A percentile compares a stretch with the other conserved stretches of the same genome.
Evolutionary conservation across 1,140 invertebrate genomes (phyloP).

Genomic region (Calliphora vicina): DNA sequence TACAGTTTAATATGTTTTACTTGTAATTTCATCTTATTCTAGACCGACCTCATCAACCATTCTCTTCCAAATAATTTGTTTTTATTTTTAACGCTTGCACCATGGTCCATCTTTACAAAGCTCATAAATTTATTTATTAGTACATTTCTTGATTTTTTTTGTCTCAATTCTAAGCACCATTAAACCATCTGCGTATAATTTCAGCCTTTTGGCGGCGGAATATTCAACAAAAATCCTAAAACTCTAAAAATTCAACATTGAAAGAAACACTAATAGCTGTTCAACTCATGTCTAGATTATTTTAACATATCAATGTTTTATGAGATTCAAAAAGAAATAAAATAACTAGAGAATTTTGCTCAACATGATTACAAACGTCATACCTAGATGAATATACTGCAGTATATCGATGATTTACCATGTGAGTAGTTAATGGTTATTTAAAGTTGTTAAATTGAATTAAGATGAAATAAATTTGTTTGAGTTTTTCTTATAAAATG

Average conservation of each 20-base stretch:
- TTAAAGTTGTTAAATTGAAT: conserved; percentile 35
- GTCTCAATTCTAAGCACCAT: neutral
- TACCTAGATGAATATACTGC: neutral
- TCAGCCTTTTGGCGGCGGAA: conserved; percentile 16
- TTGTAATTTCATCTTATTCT: neutral
- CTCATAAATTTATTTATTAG: conserved; percentile 33
- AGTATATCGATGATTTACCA: conserved; percentile 15
- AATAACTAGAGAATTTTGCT: neutral
- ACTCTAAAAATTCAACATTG: too few relatives aligned
- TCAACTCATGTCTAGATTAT: conserved; percentile 25
- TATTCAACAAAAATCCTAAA: neutral
- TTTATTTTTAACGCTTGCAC: neutral
- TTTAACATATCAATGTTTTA: conserved; percentile 19
- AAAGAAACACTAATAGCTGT: neutral
- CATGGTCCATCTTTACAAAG: neutral
- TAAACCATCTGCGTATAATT: conserved; percentile 19
- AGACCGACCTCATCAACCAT: neutral
- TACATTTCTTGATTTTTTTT: neutral
- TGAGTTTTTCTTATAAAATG: conserved; percentile 2
- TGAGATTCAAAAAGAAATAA: neutral
- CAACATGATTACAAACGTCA: neutral
- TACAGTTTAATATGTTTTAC: neutral
- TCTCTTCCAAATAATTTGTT: neutral
- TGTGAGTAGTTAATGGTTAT: conserved; percentile 4
- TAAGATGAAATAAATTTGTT: conserved; percentile 25